Base-by-base conservation (phyloP, 1,140 invertebrate species). In the Sogatella furcifera region DNA sequence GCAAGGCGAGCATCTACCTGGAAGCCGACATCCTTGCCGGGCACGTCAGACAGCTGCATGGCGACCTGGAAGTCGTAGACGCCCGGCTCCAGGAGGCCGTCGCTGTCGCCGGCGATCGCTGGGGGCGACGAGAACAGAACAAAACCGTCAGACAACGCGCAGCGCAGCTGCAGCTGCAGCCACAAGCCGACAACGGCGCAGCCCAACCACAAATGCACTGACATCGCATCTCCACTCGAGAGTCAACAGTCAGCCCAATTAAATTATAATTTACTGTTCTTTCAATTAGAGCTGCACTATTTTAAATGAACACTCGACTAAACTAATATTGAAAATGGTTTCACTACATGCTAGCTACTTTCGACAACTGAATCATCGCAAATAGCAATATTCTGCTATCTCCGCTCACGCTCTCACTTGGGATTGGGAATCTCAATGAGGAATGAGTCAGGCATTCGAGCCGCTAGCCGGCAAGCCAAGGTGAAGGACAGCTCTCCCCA, bases 11-110 rank as follows among this genome's bases (percentile, higher is more conserved):
- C 75, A 34, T 75, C 71, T 24, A 82, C 63, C 62, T 75, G 74
- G 67, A 80, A 84, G 11, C 82, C 82, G 38, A 84, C 81, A 62
- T 82, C 78, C 59, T 78, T 80, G 2, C 70, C 73, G 4, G 66
- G 63, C n/a, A 63, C 17, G 17, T 77, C 77, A 42, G 82, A 72
- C 15, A 80, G 65, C 44, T 80, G 72, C 3, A 74, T 78, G 2
- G 74, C 77, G 22, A 71, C 72, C 38, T 80, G 68, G 14, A 71
- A 66, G 62, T 81, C 82, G 4, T 64, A 70, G 34, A 70, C 65
- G 15, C 63, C 59, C 17, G 69, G 68, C n/a, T 74, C 74, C 11
- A 68, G 62, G 57, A 69, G 67, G 62, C 72, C 76, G 55, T 70
- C 59, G 14, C 68, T 65, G n/a, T 68, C 63, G n/a, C 67, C 64